Conservation (phyloP, 2,797 vertebrate genomes). For the Falco biarmicus region DNA sequence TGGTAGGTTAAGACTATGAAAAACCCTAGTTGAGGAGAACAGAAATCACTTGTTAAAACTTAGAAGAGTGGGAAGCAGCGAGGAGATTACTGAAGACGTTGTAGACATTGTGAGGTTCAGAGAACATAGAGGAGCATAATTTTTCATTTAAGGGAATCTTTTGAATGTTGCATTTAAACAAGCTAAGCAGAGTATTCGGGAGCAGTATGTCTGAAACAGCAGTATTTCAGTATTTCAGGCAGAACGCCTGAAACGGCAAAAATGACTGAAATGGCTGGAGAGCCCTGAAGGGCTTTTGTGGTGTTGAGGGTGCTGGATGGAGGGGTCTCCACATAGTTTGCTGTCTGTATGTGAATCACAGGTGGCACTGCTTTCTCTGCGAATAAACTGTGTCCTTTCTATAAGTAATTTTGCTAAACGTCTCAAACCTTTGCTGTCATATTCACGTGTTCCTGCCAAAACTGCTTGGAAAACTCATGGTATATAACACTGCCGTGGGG, state of each 20-base stretch:
- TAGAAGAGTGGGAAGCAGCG: accelerated
- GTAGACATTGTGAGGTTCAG: background rate
- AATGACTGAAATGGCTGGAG: background rate
- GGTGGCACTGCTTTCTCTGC: background rate
- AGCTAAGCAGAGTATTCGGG: background rate
- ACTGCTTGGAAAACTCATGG: background rate
- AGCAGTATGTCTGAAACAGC: background rate
- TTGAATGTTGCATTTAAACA: background rate
- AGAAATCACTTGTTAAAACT: background rate
- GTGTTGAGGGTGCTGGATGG: background rate
- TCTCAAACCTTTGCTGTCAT: background rate
- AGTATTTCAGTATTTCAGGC: background rate
- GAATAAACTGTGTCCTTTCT: background rate
- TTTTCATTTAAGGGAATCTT: background rate
- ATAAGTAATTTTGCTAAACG: background rate
- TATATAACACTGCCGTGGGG: background rate
- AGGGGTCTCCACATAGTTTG: background rate
- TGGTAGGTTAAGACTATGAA: background rate
- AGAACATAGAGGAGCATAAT: background rate
- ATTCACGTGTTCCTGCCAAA: background rate
- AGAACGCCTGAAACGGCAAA: background rate
- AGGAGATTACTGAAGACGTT: background rate
- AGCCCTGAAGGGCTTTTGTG: background rate
- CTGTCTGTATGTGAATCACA: background rate
- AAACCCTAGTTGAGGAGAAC: background rate